Conservation (phyloP, 2,888 invertebrate species). For the Trypoxylon attenuatum region DNA sequence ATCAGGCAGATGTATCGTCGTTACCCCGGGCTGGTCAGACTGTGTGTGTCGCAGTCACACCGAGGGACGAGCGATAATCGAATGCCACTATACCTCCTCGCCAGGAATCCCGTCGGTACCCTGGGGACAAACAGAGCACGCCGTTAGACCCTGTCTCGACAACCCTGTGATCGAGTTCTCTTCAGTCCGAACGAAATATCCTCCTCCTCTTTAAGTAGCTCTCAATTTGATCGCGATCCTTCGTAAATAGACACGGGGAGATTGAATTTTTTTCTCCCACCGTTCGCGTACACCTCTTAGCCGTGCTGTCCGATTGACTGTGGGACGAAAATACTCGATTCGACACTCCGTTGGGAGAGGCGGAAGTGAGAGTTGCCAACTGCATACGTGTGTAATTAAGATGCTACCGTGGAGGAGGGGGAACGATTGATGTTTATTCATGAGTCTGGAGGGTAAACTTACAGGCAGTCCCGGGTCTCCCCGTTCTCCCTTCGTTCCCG, state of each 20-base stretch:
- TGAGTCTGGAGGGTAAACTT: conserved; percentile 75
- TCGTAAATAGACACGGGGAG: background rate
- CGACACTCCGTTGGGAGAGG: no score
- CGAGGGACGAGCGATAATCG: conserved; percentile 53
- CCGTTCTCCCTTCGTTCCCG: conserved; percentile 93
- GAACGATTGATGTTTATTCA: no score
- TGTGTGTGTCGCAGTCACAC: conserved; percentile 52
- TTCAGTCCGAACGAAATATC: conserved; percentile 20
- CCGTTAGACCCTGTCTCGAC: conserved; percentile 42
- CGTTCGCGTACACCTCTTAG: no score
- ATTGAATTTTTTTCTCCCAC: background rate
- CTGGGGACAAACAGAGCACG: conserved; percentile 76
- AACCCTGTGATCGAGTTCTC: conserved; percentile 34
- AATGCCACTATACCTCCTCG: conserved; percentile 82
- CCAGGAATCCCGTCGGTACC: conserved; percentile 96
- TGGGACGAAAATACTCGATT: no score
- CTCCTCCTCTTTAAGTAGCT: background rate
- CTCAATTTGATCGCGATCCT: conserved; percentile 8
- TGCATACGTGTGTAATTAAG: no score
- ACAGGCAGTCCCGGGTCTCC: conserved; percentile 95
- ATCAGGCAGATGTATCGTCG: conserved; percentile 52
- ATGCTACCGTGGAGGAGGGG: conserved; percentile 12
- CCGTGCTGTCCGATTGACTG: no score
- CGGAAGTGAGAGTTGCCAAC: no score
- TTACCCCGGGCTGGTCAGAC: conserved; percentile 56